phyloP scores from a whole-genome alignment of 2,888 invertebrate species.

The Theodoxus fluviatilis region DNA sequence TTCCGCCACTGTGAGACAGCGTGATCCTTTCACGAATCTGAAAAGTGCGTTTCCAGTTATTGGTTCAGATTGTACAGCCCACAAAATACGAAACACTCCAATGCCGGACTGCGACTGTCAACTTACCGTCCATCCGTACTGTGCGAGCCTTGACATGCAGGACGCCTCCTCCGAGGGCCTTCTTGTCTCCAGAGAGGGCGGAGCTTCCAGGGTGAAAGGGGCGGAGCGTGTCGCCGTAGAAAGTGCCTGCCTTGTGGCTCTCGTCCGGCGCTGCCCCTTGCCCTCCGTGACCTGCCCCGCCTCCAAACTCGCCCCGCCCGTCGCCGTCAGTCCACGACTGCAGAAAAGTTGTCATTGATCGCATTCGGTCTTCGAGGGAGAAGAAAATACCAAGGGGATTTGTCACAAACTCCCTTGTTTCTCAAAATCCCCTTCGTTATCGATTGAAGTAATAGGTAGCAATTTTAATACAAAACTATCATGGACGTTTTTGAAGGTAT shows the following conservation, averaged over 20 bases:
- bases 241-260: slow-evolving; percentile 36
- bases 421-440: too few species aligned
- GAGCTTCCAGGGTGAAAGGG: slow-evolving; percentile 41
- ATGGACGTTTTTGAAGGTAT: too few species aligned
- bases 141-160: slow-evolving; percentile 36
- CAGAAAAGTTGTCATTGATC: neutral
- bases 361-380: too few species aligned
- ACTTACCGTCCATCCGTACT: slow-evolving; percentile 42
- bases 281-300: slow-evolving; percentile 51
- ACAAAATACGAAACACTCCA: neutral
- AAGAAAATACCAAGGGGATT: too few species aligned
- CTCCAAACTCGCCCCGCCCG: slow-evolving; percentile 39
- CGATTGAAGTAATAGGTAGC: too few species aligned
- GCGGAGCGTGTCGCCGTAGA: slow-evolving; percentile 36
- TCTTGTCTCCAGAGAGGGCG: neutral
- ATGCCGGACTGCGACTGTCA: neutral
- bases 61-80: too few species aligned
- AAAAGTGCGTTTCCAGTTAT: too few species aligned
- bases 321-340: slow-evolving; percentile 35
- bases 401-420: too few species aligned
- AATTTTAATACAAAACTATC: too few species aligned
- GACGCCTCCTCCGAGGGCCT: slow-evolving; percentile 41
- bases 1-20: too few species aligned
- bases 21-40: too few species aligned
- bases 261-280: slow-evolving; percentile 39